Base-by-base conservation (phyloP, 2,888 invertebrate genomes). In the Neoascia interrupta region DNA sequence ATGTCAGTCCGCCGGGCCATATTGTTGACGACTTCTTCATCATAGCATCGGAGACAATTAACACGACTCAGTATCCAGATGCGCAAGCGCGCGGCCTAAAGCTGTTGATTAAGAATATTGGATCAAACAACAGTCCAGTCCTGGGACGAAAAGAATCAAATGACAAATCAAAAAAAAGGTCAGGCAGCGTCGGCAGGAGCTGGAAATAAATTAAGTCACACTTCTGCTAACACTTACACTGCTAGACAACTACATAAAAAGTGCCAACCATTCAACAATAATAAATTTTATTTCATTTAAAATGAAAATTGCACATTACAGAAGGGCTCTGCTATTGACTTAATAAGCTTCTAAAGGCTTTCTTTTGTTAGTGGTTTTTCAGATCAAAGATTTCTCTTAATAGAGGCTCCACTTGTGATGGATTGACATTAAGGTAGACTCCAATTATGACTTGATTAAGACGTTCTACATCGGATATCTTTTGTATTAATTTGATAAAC, bases 351-450 rank as follows among this genome's bases (percentile, higher is more conserved):
- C 51, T 16, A 56, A 56, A 53, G 60, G 53, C 39, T 39, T 23
- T 54, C 13, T 39, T 3, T 47, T 53, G 45, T 86, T 83, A 89
- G 80, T 89, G 89, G 85, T 90, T 93, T 85, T 97, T 97, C 76
- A 98, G 91, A 90, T 98, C 97, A 84, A 98, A 97, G 85, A 98
- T 97, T 91, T 98, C 98, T 87, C 97, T 94, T 43, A 98, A 90
- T 31, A 98, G 90, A 0, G 98, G 98, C 84, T 97, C 97, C 41
- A 98, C 95, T 85, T 94, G 93, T 72, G 93, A 91, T 23, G 98
- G 97, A 90, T 98, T 97, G 0, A 97, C 96, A 88, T 97, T 96
- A 19, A 98, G 91, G 87, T 97, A 96, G 3, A 97, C 96, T 34
- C 94, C 94, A 5, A 97, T 95, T n/a, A 97, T 94, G 84, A 96